Percentiles rank a stretch among this genome's conserved stretches.
These are phyloP conservation scores for Tamandua tetradactyla DNA, from an alignment of 2,797 vertebrate species.

Conservation along the genomic window DNA sequence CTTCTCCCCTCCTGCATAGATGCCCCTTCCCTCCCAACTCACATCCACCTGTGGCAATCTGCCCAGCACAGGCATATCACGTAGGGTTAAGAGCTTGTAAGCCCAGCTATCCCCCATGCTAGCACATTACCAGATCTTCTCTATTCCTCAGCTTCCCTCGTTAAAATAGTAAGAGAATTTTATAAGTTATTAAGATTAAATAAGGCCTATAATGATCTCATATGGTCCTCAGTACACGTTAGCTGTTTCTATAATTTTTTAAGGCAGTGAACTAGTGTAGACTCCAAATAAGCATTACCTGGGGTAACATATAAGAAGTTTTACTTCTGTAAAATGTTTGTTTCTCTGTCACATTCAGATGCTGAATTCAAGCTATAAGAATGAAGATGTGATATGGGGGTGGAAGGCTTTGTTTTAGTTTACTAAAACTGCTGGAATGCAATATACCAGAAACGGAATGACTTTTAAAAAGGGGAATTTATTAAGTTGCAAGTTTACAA, in stretches of 20 bases:
- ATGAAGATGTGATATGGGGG: background rate
- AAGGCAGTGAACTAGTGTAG: background rate
- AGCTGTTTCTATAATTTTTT: background rate
- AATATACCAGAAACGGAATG: too few relatives aligned
- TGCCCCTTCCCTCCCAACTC: background rate
- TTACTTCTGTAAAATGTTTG: background rate
- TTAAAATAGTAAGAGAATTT: background rate
- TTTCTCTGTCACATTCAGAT: background rate
- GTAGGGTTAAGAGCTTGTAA: background rate
- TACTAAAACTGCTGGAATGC: too few relatives aligned
- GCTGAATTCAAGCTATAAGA: background rate
- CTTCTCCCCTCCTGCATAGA: background rate
- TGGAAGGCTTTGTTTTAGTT: too few relatives aligned
- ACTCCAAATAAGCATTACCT: background rate
- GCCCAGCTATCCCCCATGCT: background rate
- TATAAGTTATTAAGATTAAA: background rate
- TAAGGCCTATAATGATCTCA: background rate
- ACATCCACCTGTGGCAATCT: background rate
- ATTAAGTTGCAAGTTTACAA: too few relatives aligned
- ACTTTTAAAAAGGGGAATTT: too few relatives aligned
- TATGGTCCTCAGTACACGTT: background rate
- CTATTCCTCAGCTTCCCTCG: background rate
- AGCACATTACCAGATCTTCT: background rate
- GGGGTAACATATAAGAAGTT: background rate
- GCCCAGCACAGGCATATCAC: background rate